Conservation (phyloP, 2,888 invertebrate genomes). For the Baronia brevicornis region DNA sequence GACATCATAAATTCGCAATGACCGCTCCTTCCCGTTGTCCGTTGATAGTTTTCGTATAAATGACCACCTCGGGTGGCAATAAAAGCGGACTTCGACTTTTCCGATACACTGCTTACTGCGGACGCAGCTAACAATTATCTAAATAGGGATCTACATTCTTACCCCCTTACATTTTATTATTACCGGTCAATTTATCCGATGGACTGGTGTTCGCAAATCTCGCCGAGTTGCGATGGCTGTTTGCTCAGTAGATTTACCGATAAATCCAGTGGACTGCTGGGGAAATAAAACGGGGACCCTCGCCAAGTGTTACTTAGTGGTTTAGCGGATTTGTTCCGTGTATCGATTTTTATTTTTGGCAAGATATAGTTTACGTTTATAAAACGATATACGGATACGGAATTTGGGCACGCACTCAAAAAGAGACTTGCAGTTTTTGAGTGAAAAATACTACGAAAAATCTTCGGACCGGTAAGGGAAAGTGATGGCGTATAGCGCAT, state of each 20-base stretch:
- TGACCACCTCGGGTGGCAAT: constrained; percentile 65
- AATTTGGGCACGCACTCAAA: too few relatives aligned
- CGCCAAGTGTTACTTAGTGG: constrained; percentile 16
- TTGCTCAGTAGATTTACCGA: constrained; percentile 64
- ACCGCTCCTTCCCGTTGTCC: constrained; percentile 40
- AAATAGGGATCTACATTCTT: constrained; percentile 77
- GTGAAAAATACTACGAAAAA: too few relatives aligned
- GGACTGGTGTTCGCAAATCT: constrained; percentile 57
- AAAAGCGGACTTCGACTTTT: constrained; percentile 63
- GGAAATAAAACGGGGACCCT: constrained; percentile 54
- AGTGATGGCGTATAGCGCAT: too few relatives aligned
- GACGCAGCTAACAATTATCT: constrained; percentile 73
- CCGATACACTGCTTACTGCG: constrained; percentile 67
- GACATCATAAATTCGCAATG: constrained; percentile 52
- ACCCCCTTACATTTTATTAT: constrained; percentile 76
- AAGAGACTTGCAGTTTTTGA: too few relatives aligned
- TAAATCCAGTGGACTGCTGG: constrained; percentile 46
- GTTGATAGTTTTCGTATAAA: constrained; percentile 72
- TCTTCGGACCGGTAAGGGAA: too few relatives aligned
- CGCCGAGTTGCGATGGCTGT: constrained; percentile 50
- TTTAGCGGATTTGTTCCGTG: constrained; percentile 20
- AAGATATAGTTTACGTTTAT: not conserved
- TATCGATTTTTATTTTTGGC: constrained; percentile 16
- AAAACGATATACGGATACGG: too few relatives aligned
- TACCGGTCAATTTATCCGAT: constrained; percentile 74